Conservation (phyloP, 2,888 invertebrate genomes). For the Xestobium rufovillosum region DNA sequence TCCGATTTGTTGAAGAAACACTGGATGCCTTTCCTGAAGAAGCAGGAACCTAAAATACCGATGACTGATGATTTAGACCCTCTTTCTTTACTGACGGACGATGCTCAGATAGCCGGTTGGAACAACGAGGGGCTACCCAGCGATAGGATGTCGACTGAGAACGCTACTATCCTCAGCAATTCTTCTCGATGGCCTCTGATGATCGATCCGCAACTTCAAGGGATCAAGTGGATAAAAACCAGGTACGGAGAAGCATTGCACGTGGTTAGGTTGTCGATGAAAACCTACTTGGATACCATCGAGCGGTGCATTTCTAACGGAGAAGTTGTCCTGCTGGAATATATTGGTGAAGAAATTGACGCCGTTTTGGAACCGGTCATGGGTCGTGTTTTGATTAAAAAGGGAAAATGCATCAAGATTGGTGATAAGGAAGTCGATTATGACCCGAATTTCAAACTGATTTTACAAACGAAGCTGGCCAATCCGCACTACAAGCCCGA, state of each 20-base stretch:
- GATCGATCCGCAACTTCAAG: slow-evolving; percentile 89
- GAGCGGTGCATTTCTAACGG: slow-evolving; percentile 62
- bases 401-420: slow-evolving; percentile 73
- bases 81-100: slow-evolving; percentile 80
- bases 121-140: slow-evolving; percentile 90
- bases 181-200: slow-evolving; percentile 91
- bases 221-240: slow-evolving; percentile 92
- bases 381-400: slow-evolving; percentile 81
- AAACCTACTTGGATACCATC: slow-evolving; percentile 76
- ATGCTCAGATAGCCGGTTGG: slow-evolving; percentile 88
- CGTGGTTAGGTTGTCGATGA: slow-evolving; percentile 72
- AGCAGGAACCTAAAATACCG: slow-evolving; percentile 63
- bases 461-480: slow-evolving; percentile 87
- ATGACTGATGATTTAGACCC: slow-evolving; percentile 74
- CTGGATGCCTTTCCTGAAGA: slow-evolving; percentile 75
- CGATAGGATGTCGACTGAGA: slow-evolving; percentile 91
- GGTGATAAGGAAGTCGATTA: slow-evolving; percentile 92
- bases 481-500: slow-evolving; percentile 96
- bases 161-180: slow-evolving; percentile 84
- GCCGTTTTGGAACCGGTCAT: slow-evolving; percentile 86
- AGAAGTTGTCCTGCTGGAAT: slow-evolving; percentile 73
- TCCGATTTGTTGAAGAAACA: slow-evolving; percentile 66
- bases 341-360: slow-evolving; percentile 82
- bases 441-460: slow-evolving; percentile 70
- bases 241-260: slow-evolving; percentile 67